Evolutionary conservation across 2,797 vertebrate genomes (phyloP), one percentile per base, ranked within the genome.

Genomic region (Huso huso): DNA sequence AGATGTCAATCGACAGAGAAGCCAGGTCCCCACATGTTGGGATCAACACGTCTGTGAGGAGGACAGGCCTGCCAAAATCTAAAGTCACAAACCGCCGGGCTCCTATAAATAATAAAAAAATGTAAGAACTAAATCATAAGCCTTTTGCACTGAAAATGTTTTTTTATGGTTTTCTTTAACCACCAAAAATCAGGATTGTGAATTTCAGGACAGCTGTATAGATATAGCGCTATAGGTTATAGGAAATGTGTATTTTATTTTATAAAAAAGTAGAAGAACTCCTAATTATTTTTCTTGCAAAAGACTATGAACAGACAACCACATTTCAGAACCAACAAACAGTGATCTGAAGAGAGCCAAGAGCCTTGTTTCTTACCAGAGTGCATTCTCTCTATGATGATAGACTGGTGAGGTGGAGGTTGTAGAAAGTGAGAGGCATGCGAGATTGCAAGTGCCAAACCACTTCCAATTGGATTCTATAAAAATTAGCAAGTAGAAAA

Each of bases 351-450:
- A 37, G 5, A 37, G 37, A 37, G 37, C 37, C 5, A 37, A 37
- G 37, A 37, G 37, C 37, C 37, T 66, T 61, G 51, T 55, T n/a
- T 64, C 83, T 87, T 90, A 99, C 97, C 97, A 79, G 97, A 99
- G 78, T 99, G 97, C 97, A 99, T 99, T 78, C 97, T 87, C 72
- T 99, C 97, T 70, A 99, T 99, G 83, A 99, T 99, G 84, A 99
- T 99, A 74, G 97, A 99, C 83, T 99, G 97, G 82, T 99, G 94
- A 77, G 97, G 95, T 15, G 97, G 95, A 74, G 97, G 94, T 72
- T 99, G 97, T 75, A 99, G 90, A 80, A 99, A 97, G 86, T 99
- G 96, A 66, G 97, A 99, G 7, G 97, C 97, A 70, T 99, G 97
- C 79, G 97, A 98, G 83, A 99, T 95, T 76, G 96, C 96, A 83